Evolutionary conservation across 2,888 invertebrate species (phyloP).

Genomic region (Platypus cylindrus): DNA sequence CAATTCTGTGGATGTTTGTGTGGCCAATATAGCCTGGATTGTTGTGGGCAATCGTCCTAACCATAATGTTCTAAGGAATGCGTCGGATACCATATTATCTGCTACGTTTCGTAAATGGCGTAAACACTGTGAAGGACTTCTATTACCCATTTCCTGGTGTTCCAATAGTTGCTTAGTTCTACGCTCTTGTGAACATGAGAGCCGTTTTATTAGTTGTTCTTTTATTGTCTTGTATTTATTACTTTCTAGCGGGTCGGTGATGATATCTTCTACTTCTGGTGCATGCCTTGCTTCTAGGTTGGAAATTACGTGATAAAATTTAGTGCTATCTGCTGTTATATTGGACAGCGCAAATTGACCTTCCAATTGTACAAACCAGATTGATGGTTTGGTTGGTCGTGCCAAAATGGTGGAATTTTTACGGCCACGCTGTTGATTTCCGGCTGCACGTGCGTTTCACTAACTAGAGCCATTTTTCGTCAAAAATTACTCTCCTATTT

Average conservation of each 20-base stretch:
- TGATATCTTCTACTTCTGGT: not conserved
- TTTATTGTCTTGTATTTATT: not conserved
- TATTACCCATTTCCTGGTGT: not conserved
- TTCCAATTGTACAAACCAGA: conserved; percentile 3
- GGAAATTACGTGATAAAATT: conserved; percentile 1
- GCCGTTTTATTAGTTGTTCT: not conserved
- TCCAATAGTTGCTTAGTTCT: not conserved
- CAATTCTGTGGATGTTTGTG: too few relatives aligned
- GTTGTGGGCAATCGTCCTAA: not conserved
- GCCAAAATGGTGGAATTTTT: conserved; percentile 3
- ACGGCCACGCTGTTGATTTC: conserved; percentile 1
- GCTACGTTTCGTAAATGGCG: not conserved
- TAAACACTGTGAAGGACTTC: conserved; percentile 1
- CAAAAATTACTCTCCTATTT: too few relatives aligned
- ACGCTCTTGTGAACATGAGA: not conserved
- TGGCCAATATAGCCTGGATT: not conserved
- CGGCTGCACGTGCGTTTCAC: too few relatives aligned
- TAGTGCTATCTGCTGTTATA: not conserved
- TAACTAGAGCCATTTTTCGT: too few relatives aligned
- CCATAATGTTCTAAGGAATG: not conserved
- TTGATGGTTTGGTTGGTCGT: not conserved
- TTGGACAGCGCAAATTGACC: not conserved
- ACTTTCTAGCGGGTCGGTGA: not conserved
- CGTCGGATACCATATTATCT: not conserved
- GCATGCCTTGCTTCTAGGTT: not conserved